Evolutionary conservation across 2,113 vertebrate species (phyloP).

Genomic region (Asarcornis scutulata): DNA sequence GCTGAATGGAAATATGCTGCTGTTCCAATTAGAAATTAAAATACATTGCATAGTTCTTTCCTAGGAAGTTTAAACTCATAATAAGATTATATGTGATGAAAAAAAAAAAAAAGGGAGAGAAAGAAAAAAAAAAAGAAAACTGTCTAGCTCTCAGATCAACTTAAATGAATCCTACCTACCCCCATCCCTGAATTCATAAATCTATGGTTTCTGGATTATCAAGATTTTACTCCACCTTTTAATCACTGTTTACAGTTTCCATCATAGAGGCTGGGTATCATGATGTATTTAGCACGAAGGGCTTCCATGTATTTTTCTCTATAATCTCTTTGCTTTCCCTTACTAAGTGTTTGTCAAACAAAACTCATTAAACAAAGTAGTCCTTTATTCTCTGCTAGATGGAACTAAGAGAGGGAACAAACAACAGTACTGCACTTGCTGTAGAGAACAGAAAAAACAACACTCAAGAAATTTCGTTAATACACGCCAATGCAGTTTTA

Average conservation of each 20-base stretch:
- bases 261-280: not conserved
- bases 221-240: not conserved
- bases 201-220: not conserved
- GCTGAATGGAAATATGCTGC: not conserved
- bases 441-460: constrained; percentile 42
- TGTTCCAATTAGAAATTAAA: constrained; percentile 26
- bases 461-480: constrained; percentile 43
- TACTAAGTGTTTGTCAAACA: constrained; percentile 48
- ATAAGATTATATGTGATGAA: constrained; percentile 34
- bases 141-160: not conserved
- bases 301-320: constrained; percentile 31
- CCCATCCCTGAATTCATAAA: not conserved
- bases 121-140: not conserved
- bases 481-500: constrained; percentile 41
- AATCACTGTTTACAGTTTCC: not conserved
- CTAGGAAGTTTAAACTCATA: constrained; percentile 44
- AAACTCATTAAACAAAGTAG: constrained; percentile 67
- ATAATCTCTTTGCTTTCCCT: constrained; percentile 67
- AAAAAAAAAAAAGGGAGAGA: not conserved
- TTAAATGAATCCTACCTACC: not conserved
- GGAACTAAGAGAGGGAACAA: constrained; percentile 54
- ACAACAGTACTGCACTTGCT: constrained; percentile 54
- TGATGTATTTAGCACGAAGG: constrained; percentile 17
- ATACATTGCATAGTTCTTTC: not conserved
- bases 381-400: constrained; percentile 71